Conservation (phyloP, 2,797 vertebrate genomes). For the Galagoides demidoff region DNA sequence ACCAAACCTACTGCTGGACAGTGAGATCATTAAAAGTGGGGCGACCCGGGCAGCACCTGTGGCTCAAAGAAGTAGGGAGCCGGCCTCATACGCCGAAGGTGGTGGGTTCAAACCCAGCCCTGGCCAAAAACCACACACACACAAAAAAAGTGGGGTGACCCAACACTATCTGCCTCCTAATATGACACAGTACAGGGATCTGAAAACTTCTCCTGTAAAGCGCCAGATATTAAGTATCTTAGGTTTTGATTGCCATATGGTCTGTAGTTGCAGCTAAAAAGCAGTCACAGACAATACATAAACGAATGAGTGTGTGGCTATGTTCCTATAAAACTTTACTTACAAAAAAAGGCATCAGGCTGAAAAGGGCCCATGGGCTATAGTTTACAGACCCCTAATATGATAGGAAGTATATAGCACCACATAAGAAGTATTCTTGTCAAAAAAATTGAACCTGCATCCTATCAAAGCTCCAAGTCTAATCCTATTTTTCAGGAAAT, state of each 20-base stretch:
- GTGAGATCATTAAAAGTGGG: background rate
- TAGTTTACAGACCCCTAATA: background rate
- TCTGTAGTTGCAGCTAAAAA: background rate
- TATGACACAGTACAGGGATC: background rate
- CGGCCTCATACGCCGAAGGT: too few species aligned
- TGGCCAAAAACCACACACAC: too few species aligned
- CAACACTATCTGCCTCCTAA: background rate
- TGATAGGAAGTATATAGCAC: background rate
- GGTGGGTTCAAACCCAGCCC: too few species aligned
- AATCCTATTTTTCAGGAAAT: conserved; percentile 28
- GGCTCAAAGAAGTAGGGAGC: too few species aligned
- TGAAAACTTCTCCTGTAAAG: background rate
- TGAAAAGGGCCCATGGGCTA: background rate
- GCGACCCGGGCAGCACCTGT: background rate
- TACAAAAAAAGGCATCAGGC: background rate
- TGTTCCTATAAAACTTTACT: background rate
- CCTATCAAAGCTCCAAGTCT: background rate
- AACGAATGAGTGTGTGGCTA: background rate
- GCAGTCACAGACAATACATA: background rate
- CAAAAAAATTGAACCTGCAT: background rate
- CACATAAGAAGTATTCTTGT: background rate
- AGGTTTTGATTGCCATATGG: background rate
- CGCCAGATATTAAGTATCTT: background rate
- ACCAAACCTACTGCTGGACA: background rate
- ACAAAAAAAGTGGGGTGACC: background rate